A percentile compares a stretch with the other conserved stretches of the same genome.
Evolutionary conservation across 2,888 invertebrate species (phyloP).

Genomic region (Lithophane socia): DNA sequence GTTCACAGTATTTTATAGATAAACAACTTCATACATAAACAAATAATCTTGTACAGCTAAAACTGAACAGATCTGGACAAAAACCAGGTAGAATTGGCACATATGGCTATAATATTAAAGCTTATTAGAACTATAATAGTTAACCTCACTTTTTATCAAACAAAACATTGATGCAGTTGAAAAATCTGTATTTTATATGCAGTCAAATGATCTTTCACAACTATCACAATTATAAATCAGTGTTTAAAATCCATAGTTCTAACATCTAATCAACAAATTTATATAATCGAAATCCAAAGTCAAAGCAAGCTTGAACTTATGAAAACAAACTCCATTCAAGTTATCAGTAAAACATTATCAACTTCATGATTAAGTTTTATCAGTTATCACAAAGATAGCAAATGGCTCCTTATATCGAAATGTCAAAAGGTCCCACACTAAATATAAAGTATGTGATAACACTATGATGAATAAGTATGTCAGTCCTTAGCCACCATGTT

Average conservation of each 20-base stretch:
- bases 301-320: slow-evolving; percentile 15
- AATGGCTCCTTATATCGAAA: slow-evolving; percentile 25
- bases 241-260: background rate
- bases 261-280: background rate
- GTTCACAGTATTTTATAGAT: background rate
- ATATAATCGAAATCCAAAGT: background rate
- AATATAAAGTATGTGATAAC: slow-evolving; percentile 24
- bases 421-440: slow-evolving; percentile 29
- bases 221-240: background rate
- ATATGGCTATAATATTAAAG: background rate
- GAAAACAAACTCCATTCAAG: slow-evolving; percentile 31
- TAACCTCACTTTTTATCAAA: slow-evolving; percentile 38
- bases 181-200: background rate
- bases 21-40: background rate
- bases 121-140: background rate
- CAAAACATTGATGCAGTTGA: background rate
- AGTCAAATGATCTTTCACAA: background rate
- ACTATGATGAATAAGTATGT: slow-evolving; percentile 20
- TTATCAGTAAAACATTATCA: slow-evolving; percentile 62
- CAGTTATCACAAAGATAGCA: slow-evolving; percentile 45
- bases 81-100: background rate
- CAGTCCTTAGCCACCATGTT: background rate
- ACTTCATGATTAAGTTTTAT: slow-evolving; percentile 55
- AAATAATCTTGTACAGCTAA: background rate
- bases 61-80: background rate